These are phyloP conservation scores for Oreochromis spilurus DNA, from an alignment of 2,113 vertebrate genomes.

Conservation along the genomic window DNA sequence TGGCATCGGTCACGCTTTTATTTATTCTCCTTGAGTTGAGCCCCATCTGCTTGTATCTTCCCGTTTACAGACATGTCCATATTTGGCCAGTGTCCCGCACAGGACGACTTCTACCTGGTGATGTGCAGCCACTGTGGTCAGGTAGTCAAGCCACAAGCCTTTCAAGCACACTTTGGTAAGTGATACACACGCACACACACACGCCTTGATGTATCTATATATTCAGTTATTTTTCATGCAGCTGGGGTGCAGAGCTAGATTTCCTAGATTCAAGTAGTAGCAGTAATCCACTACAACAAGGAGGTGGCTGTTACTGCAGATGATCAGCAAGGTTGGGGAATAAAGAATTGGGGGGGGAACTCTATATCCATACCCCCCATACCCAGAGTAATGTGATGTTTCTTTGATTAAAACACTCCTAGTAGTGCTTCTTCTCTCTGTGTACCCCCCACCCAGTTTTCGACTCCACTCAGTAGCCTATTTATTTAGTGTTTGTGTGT, in stretches of 20 bases:
- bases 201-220: background rate
- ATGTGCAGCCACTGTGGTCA: conserved; percentile 98
- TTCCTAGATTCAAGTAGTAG: background rate
- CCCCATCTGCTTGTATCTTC: background rate
- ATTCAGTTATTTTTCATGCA: background rate
- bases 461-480: background rate
- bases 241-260: background rate
- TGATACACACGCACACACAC: conserved; percentile 23
- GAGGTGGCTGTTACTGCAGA: background rate
- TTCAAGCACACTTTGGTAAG: conserved; percentile 99
- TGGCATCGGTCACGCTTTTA: background rate
- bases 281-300: background rate
- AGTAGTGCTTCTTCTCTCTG: background rate
- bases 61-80: conserved; percentile 84
- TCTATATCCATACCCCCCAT: background rate
- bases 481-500: background rate
- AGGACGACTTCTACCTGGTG: conserved; percentile 99
- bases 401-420: background rate
- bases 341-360: background rate
- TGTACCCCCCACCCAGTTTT: background rate
- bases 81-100: conserved; percentile 98
- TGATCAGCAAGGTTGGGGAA: background rate
- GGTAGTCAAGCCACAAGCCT: conserved; percentile 98
- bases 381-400: background rate
- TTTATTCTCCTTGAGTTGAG: conserved; percentile 7